Percentiles rank a stretch among this genome's conserved stretches.
phyloP scores from a whole-genome alignment of 1,140 invertebrate species.

The Melipona quadrifasciata region DNA sequence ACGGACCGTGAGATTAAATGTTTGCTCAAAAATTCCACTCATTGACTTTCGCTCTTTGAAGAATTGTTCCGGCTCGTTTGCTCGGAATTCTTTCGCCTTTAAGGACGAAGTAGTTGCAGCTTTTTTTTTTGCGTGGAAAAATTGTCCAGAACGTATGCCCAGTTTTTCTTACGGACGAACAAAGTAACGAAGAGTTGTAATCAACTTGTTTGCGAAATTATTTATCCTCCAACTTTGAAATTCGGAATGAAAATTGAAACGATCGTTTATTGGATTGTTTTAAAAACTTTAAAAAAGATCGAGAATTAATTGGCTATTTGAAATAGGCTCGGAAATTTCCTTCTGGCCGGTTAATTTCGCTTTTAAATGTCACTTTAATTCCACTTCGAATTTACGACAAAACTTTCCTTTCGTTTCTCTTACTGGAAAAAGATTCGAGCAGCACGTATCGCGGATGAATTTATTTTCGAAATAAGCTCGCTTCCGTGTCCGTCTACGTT shows the following conservation, averaged over 20 bases:
- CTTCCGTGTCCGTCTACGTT: conserved; percentile 18
- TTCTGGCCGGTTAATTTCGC: no score
- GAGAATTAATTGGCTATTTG: no score
- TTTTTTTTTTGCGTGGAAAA: no score
- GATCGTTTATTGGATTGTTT: neutral
- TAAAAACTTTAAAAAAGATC: neutral
- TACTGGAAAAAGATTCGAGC: neutral
- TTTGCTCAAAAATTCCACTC: conserved; percentile 18
- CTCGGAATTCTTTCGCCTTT: neutral
- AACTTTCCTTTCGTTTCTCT: neutral
- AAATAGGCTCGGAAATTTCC: no score
- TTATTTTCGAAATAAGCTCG: conserved; percentile 40
- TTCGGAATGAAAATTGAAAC: neutral
- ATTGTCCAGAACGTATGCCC: neutral
- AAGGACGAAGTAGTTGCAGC: no score
- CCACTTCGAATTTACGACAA: no score
- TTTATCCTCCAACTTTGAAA: neutral
- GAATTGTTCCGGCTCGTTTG: neutral
- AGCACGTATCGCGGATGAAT: conserved; percentile 8
- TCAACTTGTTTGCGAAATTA: neutral
- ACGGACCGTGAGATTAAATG: conserved; percentile 23
- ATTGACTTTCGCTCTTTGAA: neutral
- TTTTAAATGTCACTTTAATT: no score
- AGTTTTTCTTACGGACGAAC: neutral
- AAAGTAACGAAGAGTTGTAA: neutral